Evolutionary conservation across 1,140 invertebrate genomes (phyloP).

Genomic region (Stegodyphus mimosarum): DNA sequence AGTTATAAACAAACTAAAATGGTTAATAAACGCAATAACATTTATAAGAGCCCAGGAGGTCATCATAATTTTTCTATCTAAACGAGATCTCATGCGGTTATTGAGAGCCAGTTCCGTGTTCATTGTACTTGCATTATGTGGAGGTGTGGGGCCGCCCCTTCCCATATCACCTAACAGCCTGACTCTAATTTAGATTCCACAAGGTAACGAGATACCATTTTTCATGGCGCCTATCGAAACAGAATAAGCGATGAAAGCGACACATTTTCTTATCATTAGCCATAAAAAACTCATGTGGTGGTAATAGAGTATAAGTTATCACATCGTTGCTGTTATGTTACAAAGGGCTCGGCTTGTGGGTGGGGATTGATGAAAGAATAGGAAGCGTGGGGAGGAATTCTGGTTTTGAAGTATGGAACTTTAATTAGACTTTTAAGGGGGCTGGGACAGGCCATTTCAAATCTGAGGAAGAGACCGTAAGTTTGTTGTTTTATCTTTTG

Average conservation of each 20-base stretch:
- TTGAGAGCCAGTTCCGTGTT: slow-evolving; percentile 36
- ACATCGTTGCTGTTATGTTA: too few species aligned
- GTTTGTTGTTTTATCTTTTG: too few species aligned
- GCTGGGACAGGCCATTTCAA: background rate
- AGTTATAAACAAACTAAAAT: too few species aligned
- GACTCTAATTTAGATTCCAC: slow-evolving; percentile 18
- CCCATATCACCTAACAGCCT: slow-evolving; percentile 23
- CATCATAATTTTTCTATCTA: slow-evolving; percentile 46
- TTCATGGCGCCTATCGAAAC: slow-evolving; percentile 11
- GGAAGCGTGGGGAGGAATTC: background rate
- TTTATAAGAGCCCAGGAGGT: slow-evolving; percentile 3
- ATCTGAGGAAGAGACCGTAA: too few species aligned
- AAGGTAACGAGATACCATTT: slow-evolving; percentile 40
- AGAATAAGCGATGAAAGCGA: slow-evolving; percentile 21
- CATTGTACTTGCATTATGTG: slow-evolving; percentile 1
- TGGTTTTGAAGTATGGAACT: background rate
- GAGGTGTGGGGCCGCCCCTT: slow-evolving; percentile 8
- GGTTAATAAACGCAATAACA: background rate
- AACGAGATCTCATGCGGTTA: slow-evolving; percentile 31
- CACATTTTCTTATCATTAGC: slow-evolving; percentile 29
- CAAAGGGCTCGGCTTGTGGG: slow-evolving; percentile 10
- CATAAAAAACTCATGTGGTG: background rate
- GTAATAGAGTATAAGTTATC: too few species aligned
- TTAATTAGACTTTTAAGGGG: background rate
- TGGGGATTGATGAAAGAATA: slow-evolving; percentile 22